A percentile compares a stretch with the other conserved stretches of the same genome.
These are phyloP conservation scores for Sympetrum striolatum DNA, from an alignment of 2,888 invertebrate genomes.

Conservation along the genomic window DNA sequence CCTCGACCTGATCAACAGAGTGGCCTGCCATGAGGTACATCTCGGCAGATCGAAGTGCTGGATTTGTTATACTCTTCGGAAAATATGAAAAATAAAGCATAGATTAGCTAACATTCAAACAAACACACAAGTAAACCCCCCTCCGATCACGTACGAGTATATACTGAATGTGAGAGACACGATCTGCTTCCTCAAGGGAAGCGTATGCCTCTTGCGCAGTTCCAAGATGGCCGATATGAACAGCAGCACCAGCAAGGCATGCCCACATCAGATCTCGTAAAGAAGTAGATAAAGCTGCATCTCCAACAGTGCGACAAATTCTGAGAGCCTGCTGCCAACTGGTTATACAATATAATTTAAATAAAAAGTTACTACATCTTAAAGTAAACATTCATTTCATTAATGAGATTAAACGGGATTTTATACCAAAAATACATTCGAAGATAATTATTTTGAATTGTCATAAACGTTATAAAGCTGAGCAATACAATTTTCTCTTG, in stretches of 20 bases:
- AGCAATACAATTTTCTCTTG: not conserved
- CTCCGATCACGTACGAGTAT: conserved; percentile 68
- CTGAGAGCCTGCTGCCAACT: conserved; percentile 11
- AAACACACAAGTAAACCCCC: not conserved
- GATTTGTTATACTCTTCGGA: conserved; percentile 62
- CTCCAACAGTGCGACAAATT: not conserved
- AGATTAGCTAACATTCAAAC: not conserved
- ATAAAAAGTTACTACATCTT: not conserved
- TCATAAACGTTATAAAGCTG: no score
- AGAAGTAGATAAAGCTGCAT: conserved; percentile 44
- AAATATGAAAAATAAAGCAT: not conserved
- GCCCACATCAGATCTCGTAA: conserved; percentile 77
- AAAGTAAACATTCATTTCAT: not conserved
- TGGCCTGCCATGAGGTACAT: conserved; percentile 73
- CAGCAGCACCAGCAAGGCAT: conserved; percentile 89
- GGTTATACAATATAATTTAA: not conserved
- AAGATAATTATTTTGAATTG: no score
- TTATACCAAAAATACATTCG: no score
- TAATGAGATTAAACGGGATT: no score
- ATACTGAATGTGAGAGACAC: conserved; percentile 84
- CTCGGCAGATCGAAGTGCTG: conserved; percentile 69
- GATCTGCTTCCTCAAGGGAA: conserved; percentile 83
- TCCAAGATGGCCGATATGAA: conserved; percentile 82
- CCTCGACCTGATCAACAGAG: conserved; percentile 71
- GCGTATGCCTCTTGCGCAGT: conserved; percentile 96